Evolutionary conservation across 2,797 vertebrate species (phyloP).

Genomic region (Brachymystax lenok): DNA sequence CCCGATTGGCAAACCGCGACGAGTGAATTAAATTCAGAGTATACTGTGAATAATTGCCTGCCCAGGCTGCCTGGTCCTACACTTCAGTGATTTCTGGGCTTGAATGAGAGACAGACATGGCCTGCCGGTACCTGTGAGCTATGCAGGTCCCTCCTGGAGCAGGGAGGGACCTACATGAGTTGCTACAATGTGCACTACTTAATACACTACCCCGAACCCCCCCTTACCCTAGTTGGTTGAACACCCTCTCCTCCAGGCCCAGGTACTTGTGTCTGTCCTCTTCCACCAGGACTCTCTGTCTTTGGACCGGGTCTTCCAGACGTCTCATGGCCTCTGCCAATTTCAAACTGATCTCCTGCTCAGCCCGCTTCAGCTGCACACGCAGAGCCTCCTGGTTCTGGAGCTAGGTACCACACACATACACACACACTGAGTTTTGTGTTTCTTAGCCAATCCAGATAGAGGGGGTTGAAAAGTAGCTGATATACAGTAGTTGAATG

Average conservation of each 20-base stretch:
- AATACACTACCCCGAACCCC: background rate
- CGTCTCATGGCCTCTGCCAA: slow-evolving; percentile 84
- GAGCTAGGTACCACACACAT: slow-evolving; percentile 74
- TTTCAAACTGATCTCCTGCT: slow-evolving; percentile 89
- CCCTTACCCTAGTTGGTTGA: slow-evolving; percentile 84
- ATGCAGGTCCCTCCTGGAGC: background rate
- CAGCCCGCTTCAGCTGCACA: slow-evolving; percentile 89
- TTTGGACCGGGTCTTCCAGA: slow-evolving; percentile 90
- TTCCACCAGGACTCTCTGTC: slow-evolving; percentile 89
- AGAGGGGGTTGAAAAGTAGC: no score
- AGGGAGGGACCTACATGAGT: no score
- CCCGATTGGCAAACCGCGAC: slow-evolving; percentile 47
- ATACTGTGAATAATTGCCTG: slow-evolving; percentile 36
- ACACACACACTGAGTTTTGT: slow-evolving; percentile 14
- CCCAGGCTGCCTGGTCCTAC: slow-evolving; percentile 37
- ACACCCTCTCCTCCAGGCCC: slow-evolving; percentile 85
- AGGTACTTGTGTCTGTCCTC: slow-evolving; percentile 94
- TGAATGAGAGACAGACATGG: slow-evolving; percentile 33
- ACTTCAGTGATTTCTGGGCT: slow-evolving; percentile 45
- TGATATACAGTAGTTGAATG: background rate
- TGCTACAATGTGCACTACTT: no score
- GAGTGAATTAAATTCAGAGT: slow-evolving; percentile 49
- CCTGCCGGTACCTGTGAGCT: slow-evolving; percentile 57
- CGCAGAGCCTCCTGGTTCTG: slow-evolving; percentile 93
- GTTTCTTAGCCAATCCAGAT: no score